Evolutionary conservation across 1,140 invertebrate species (phyloP).

Genomic region (Aleiodes sp.): DNA sequence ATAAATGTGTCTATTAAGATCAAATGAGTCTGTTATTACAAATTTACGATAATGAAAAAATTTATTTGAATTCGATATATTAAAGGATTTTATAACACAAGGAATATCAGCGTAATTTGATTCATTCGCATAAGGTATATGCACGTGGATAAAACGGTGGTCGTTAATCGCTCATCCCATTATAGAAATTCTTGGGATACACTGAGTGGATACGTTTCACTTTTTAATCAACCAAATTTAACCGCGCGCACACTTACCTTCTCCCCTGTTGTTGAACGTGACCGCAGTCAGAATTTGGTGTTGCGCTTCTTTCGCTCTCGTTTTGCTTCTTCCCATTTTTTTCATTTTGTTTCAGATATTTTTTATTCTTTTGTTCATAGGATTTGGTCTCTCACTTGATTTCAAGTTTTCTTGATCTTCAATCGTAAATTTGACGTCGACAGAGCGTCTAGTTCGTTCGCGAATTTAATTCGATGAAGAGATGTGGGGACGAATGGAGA

Average conservation of each 20-base stretch:
- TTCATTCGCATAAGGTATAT: conserved; percentile 1
- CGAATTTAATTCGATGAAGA: conserved; percentile 56
- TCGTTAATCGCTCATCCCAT: conserved; percentile 29
- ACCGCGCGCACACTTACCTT: conserved; percentile 6
- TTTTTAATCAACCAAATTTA: conserved; percentile 38
- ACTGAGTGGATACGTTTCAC: conserved; percentile 29
- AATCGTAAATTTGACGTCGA: conserved; percentile 33
- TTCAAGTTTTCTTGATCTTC: conserved; percentile 24
- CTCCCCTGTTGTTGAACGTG: not conserved
- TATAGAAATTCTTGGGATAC: conserved; percentile 34
- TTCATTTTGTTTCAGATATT: not conserved
- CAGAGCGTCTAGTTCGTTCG: conserved; percentile 49
- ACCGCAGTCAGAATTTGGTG: not conserved
- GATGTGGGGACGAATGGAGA: too few relatives aligned
- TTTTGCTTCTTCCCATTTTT: conserved; percentile 5
- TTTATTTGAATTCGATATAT: too few relatives aligned
- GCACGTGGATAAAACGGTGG: conserved; percentile 1
- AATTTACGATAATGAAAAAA: too few relatives aligned
- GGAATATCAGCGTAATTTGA: not conserved
- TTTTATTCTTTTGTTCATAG: not conserved
- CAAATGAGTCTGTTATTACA: too few relatives aligned
- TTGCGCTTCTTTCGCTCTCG: not conserved
- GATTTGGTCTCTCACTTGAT: conserved; percentile 1
- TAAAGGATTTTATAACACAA: too few relatives aligned
- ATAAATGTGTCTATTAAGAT: too few relatives aligned